Percentiles rank a stretch among this genome's conserved stretches.
Conservation (phyloP, 1,140 invertebrate species). For the Pissodes strobi region DNA sequence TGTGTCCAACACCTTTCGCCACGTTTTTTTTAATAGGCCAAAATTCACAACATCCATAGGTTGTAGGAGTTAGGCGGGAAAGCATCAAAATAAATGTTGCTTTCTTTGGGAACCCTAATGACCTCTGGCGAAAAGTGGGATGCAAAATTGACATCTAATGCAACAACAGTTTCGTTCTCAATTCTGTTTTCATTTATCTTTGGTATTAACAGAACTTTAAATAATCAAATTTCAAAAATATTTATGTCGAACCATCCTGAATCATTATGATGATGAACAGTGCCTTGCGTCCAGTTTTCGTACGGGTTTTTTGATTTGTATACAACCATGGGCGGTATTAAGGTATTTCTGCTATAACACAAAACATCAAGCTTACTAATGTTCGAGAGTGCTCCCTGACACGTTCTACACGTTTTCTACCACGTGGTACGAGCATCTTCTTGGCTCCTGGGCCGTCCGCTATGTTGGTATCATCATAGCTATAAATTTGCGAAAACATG, state of each 20-base stretch:
- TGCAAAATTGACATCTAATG: not conserved
- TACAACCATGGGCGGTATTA: not conserved
- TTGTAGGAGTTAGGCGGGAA: too few relatives aligned
- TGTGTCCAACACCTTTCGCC: too few relatives aligned
- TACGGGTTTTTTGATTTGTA: not conserved
- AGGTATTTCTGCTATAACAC: not conserved
- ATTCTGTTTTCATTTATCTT: too few relatives aligned
- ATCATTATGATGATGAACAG: not conserved
- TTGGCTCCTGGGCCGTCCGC: not conserved
- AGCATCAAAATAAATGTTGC: too few relatives aligned
- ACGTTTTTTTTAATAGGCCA: too few relatives aligned
- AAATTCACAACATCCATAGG: too few relatives aligned
- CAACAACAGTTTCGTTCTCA: not conserved
- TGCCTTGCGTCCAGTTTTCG: not conserved
- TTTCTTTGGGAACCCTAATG: not conserved
- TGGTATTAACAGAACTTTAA: too few relatives aligned
- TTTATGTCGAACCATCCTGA: not conserved
- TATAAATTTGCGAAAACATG: not conserved
- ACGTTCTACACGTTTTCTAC: not conserved
- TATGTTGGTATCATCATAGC: not conserved
- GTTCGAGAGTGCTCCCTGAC: not conserved
- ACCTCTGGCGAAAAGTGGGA: not conserved
- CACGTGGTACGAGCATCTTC: not conserved
- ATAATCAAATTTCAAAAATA: not conserved
- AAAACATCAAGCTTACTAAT: not conserved